phyloP scores from a whole-genome alignment of 2,113 vertebrate genomes.

The Oryzias celebensis region DNA sequence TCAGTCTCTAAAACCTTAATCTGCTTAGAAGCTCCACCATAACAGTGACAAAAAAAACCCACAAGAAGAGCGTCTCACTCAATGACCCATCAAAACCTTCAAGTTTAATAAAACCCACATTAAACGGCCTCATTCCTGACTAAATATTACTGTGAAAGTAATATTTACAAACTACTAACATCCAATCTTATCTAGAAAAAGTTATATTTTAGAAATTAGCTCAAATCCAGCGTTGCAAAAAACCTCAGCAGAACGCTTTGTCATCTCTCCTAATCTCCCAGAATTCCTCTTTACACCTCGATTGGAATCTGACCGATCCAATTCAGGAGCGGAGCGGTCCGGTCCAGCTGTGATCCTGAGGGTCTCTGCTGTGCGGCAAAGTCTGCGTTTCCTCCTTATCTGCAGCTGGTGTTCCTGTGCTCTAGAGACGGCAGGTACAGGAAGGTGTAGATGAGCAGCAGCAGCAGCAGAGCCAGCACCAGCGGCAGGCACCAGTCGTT shows the following conservation, averaged over 20 bases:
- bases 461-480: conserved; percentile 67
- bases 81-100: conserved; percentile 2
- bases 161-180: no score
- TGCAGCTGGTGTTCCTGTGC: conserved; percentile 61
- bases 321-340: conserved; percentile 10
- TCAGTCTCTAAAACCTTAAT: conserved; percentile 63
- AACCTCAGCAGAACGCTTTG: background rate
- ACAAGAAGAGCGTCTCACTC: conserved; percentile 3
- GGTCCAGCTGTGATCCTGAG: background rate
- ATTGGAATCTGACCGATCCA: conserved; percentile 17
- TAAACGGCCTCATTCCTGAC: no score
- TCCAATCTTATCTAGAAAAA: no score
- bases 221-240: no score
- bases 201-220: no score
- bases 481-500: conserved; percentile 75
- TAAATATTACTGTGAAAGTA: no score
- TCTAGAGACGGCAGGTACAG: conserved; percentile 75
- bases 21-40: conserved; percentile 59
- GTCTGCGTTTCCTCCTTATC: conserved; percentile 1
- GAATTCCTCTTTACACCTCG: background rate
- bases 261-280: background rate
- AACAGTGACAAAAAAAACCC: background rate
- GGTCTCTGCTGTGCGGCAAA: no score
- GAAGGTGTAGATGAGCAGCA: conserved; percentile 74
- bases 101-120: no score